Evolutionary conservation across 2,888 invertebrate genomes (phyloP), one percentile per base, ranked within the genome.

Genomic region (Drosophila setosimentum): DNA sequence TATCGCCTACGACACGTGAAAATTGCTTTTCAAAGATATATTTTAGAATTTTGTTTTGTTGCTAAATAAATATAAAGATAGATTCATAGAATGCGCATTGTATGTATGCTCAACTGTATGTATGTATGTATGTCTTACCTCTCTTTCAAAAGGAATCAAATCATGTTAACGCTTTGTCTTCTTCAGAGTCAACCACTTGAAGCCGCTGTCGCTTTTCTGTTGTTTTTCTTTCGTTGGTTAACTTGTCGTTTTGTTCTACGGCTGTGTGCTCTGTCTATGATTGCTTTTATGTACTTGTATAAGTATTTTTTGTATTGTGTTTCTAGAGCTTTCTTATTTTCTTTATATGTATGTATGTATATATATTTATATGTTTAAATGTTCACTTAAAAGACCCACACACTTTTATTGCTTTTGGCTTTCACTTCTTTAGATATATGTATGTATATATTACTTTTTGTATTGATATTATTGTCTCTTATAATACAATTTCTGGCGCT

Each of bases 81-180:
- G 24, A 45, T 24, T 24, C 16, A 45, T 24, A 45, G 27, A 16
- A 45, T 4, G 3, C 2, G 24, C 24, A 16, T 0, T 45, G 24
- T 45, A 24, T 45, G 16, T 45, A 24, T 24, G 7, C 10, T n/a
- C 4, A 57, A n/a, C n/a, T n/a, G n/a, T 33, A 21, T 30, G 0
- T 29, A 32, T 29, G 27, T 66, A 29, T 30, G 40, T 49, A 37
- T 42, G 24, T 62, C 87, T 87, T 67, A 87, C 87, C 87, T 78
- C 84, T 54, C 55, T 75, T 69, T 55, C 59, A 24, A 49, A 63
- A 66, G 68, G 77, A 78, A 76, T 87, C 89, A 87, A 87, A 87
- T 82, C 89, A 89, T 89, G 76, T 72, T 83, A 73, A 53, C 68
- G 78, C 74, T 66, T 72, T 67, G 73, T 76, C 66, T 62, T 62